Conservation (phyloP, 2,888 invertebrate species). For the Synanthedon vespiformis region DNA sequence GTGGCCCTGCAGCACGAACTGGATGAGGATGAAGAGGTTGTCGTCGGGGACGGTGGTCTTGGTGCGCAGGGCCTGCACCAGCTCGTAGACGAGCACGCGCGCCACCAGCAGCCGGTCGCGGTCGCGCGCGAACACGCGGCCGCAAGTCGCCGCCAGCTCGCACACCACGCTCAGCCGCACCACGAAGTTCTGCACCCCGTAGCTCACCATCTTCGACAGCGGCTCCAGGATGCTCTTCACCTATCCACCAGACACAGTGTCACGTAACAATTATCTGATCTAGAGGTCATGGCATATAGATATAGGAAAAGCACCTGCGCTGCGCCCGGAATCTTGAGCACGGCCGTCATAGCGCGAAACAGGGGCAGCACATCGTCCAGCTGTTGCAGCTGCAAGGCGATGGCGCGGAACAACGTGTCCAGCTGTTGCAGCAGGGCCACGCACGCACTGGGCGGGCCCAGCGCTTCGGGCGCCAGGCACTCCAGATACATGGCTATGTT, state of each 20-base stretch:
- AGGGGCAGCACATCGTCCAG: slow-evolving; percentile 79
- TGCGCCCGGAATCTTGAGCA: slow-evolving; percentile 87
- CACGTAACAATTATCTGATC: too few species aligned
- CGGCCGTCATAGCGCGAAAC: slow-evolving; percentile 81
- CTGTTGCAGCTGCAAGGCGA: slow-evolving; percentile 76
- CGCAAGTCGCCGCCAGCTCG: slow-evolving; percentile 91
- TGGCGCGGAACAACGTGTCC: slow-evolving; percentile 86
- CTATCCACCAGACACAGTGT: background rate
- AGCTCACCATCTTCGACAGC: slow-evolving; percentile 93
- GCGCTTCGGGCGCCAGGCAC: slow-evolving; percentile 86
- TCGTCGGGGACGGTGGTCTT: slow-evolving; percentile 95
- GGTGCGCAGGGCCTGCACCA: slow-evolving; percentile 95
- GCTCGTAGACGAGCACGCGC: slow-evolving; percentile 91
- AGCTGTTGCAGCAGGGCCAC: slow-evolving; percentile 85
- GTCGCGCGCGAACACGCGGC: slow-evolving; percentile 90
- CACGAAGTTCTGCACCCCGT: slow-evolving; percentile 89
- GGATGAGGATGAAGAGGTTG: slow-evolving; percentile 91
- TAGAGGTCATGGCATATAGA: background rate
- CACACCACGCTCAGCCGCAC: slow-evolving; percentile 83
- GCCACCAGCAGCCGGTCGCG: slow-evolving; percentile 94
- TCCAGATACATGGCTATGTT: slow-evolving; percentile 96
- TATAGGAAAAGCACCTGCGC: slow-evolving; percentile 60
- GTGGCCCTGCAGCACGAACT: slow-evolving; percentile 83
- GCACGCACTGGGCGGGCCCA: slow-evolving; percentile 76
- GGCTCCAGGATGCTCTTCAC: slow-evolving; percentile 88